A percentile compares a stretch with the other conserved stretches of the same genome.
Conservation (phyloP, 2,113 vertebrate genomes). For the Neodontobutis hainanensis region DNA sequence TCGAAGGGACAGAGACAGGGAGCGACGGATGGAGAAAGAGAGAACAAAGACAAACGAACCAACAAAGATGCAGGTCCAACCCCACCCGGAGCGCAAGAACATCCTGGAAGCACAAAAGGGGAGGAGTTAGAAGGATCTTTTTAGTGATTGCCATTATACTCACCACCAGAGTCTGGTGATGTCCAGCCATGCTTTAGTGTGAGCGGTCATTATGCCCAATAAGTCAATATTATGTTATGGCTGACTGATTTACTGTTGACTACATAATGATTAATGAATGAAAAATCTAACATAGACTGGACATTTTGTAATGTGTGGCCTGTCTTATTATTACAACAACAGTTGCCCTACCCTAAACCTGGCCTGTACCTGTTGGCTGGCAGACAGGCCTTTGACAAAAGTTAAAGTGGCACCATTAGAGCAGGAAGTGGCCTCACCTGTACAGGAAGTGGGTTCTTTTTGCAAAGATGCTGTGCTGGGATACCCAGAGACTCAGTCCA, state of each 20-base stretch:
- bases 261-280: background rate
- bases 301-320: too few species aligned
- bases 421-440: conserved; percentile 79
- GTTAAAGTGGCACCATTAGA: background rate
- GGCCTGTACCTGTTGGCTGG: background rate
- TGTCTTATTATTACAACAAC: background rate
- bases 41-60: conserved; percentile 87
- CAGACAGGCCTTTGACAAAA: background rate
- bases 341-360: too few species aligned
- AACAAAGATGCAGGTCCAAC: conserved; percentile 87
- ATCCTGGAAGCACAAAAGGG: conserved; percentile 71
- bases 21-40: conserved; percentile 83
- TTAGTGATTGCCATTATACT: too few species aligned
- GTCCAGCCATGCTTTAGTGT: too few species aligned
- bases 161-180: too few species aligned
- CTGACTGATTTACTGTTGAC: too few species aligned
- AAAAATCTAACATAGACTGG: background rate
- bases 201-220: too few species aligned
- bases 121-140: background rate
- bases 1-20: conserved; percentile 75
- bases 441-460: conserved; percentile 88
- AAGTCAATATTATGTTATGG: too few species aligned
- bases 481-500: conserved; percentile 85
- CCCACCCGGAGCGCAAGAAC: conserved; percentile 87
- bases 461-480: conserved; percentile 86